These are phyloP conservation scores for Sphaerophoria rueppellii DNA, from an alignment of 2,888 invertebrate species.

Conservation along the genomic window DNA sequence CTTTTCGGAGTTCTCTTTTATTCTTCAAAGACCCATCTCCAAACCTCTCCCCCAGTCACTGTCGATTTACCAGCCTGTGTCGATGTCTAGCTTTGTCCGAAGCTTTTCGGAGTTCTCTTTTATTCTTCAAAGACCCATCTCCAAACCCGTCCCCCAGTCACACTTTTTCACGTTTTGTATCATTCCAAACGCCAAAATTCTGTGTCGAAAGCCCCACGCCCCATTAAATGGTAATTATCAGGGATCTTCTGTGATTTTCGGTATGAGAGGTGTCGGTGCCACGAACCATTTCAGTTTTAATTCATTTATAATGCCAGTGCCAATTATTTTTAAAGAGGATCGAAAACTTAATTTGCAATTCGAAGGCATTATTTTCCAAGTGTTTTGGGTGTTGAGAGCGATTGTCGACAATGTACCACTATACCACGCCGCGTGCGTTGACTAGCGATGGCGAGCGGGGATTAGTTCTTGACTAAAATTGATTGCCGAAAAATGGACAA, in stretches of 20 bases:
- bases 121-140: too few species aligned
- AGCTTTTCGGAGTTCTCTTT: too few species aligned
- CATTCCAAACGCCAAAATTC: too few species aligned
- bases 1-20: too few species aligned
- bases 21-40: too few species aligned
- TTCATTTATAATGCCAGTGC: constrained; percentile 63
- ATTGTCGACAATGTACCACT: constrained; percentile 38
- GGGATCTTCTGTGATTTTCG: constrained; percentile 67
- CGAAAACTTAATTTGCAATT: constrained; percentile 63
- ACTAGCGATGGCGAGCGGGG: constrained; percentile 9
- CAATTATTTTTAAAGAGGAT: constrained; percentile 63
- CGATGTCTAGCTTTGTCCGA: too few species aligned
- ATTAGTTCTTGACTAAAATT: constrained; percentile 65
- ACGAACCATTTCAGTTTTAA: constrained; percentile 54
- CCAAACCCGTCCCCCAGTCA: too few species aligned
- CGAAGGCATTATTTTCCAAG: constrained; percentile 32
- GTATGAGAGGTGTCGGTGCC: constrained; percentile 54
- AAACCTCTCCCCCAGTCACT: too few species aligned
- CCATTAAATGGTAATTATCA: constrained; percentile 70
- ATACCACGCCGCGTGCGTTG: background rate
- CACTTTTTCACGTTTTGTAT: too few species aligned
- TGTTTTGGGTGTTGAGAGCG: too few species aligned
- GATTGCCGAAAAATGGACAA: constrained; percentile 47
- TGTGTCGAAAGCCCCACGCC: background rate
- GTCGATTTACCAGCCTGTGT: too few species aligned